Evolutionary conservation across 1,140 invertebrate species (phyloP).

Genomic region (Zaprionus nigranus): DNA sequence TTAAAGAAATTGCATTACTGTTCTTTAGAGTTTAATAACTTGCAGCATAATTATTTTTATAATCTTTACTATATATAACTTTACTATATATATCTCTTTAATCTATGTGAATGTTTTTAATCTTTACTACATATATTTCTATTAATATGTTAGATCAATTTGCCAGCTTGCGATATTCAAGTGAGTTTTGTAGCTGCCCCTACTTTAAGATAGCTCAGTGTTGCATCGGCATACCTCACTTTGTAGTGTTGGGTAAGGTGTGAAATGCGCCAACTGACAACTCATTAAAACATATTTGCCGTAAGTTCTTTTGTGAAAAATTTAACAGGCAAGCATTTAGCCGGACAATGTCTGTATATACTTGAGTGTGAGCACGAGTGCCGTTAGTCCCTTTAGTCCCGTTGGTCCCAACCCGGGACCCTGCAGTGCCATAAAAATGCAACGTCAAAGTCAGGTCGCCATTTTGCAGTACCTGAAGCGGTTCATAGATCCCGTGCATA

Average conservation of each 20-base stretch:
- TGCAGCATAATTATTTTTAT: no score
- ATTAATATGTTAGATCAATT: no score
- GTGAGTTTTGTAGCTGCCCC: no score
- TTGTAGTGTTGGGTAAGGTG: constrained; percentile 3
- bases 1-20: no score
- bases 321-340: constrained; percentile 43
- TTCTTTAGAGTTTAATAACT: no score
- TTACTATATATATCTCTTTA: no score
- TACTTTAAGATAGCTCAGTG: background rate
- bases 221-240: background rate
- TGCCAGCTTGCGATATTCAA: no score
- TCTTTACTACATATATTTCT: no score
- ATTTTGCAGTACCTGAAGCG: background rate
- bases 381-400: constrained; percentile 3
- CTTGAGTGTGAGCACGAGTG: background rate
- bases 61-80: no score
- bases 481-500: background rate
- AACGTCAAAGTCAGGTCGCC: constrained; percentile 16
- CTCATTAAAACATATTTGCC: constrained; percentile 54
- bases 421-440: constrained; percentile 36
- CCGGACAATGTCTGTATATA: constrained; percentile 21
- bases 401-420: constrained; percentile 5
- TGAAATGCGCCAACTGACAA: constrained; percentile 22
- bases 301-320: constrained; percentile 46
- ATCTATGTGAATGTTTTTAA: no score